phyloP scores from a whole-genome alignment of 2,888 invertebrate species.

The Dusona sp. region DNA sequence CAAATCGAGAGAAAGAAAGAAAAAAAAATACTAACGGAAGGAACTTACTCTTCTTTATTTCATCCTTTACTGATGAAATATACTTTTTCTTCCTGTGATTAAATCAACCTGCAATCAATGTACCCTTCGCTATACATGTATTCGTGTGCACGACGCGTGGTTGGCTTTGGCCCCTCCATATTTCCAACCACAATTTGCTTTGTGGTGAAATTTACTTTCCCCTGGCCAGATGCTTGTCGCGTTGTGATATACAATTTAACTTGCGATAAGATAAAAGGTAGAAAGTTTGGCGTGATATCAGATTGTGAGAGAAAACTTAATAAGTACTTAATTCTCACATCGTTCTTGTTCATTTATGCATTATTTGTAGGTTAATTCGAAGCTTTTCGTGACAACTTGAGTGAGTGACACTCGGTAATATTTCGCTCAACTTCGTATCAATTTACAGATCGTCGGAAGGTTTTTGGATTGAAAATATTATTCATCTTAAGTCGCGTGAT shows the following conservation, averaged over 20 bases:
- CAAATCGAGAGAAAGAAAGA: conserved; percentile 6
- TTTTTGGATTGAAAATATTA: not conserved
- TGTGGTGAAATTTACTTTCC: not conserved
- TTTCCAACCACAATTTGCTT: not conserved
- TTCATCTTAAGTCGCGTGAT: not conserved
- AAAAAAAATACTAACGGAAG: conserved; percentile 1
- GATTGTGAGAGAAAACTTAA: not conserved
- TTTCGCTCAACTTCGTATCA: not conserved
- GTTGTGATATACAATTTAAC: not conserved
- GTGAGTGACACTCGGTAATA: not conserved
- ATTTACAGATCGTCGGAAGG: no score
- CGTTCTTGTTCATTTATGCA: not conserved
- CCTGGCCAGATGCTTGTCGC: not conserved
- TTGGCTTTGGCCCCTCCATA: not conserved
- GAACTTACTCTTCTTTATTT: not conserved
- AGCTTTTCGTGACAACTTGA: not conserved
- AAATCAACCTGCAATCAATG: conserved; percentile 8
- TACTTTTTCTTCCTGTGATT: not conserved
- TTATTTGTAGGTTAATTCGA: not conserved
- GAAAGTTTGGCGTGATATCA: not conserved
- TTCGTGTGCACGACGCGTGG: not conserved
- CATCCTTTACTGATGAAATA: not conserved
- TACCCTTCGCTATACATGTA: not conserved
- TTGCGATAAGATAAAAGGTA: no score
- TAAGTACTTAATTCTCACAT: not conserved